A percentile compares a stretch with the other conserved stretches of the same genome.
phyloP scores from a whole-genome alignment of 2,888 invertebrate species.

The Hydrotaea diabolus region DNA sequence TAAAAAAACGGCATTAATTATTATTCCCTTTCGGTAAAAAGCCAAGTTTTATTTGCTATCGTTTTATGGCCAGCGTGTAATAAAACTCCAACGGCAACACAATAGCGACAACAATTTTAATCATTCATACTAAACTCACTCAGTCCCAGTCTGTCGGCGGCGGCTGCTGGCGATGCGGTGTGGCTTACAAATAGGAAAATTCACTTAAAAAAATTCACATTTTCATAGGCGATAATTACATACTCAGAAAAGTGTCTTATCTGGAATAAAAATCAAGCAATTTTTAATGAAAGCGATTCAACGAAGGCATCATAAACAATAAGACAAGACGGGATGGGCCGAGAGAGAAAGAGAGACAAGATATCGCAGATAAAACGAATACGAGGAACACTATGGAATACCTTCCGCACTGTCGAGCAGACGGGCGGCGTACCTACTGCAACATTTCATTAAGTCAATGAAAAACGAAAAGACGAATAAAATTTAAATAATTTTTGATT shows the following conservation, averaged over 20 bases:
- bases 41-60: slow-evolving; percentile 7
- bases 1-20: slow-evolving; percentile 11
- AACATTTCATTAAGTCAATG: slow-evolving; percentile 8
- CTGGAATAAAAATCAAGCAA: slow-evolving; percentile 48
- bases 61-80: slow-evolving; percentile 8
- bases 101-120: slow-evolving; percentile 5
- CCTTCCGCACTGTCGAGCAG: too few species aligned
- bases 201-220: slow-evolving; percentile 43
- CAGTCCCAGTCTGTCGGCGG: slow-evolving; percentile 19
- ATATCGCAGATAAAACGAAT: neutral
- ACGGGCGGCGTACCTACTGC: neutral
- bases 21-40: slow-evolving; percentile 13
- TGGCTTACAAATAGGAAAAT: slow-evolving; percentile 1
- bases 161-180: neutral
- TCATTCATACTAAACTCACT: slow-evolving; percentile 69
- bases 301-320: slow-evolving; percentile 58
- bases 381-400: too few species aligned
- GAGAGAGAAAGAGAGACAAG: neutral
- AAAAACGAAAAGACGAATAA: slow-evolving; percentile 69
- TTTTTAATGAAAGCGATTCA: slow-evolving; percentile 62
- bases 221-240: slow-evolving; percentile 64
- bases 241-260: slow-evolving; percentile 57
- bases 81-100: neutral
- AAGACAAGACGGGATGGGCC: slow-evolving; percentile 11
- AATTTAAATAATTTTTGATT: slow-evolving; percentile 79